Conservation (phyloP, 2,888 invertebrate species). For the Caenorhabditis sp. region DNA sequence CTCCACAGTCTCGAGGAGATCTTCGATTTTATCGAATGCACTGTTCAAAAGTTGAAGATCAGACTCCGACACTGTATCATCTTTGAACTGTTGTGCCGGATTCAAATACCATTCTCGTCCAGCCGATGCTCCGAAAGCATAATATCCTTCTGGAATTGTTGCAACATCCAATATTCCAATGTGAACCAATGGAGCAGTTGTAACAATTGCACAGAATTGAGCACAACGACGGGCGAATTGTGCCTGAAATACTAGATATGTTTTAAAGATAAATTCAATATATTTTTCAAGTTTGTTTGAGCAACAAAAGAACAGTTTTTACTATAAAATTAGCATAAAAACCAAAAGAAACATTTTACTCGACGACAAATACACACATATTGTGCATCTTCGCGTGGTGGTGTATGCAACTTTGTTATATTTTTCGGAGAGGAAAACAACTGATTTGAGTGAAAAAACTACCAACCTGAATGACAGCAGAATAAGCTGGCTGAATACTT, state of each 20-base stretch:
- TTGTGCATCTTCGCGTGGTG: too few species aligned
- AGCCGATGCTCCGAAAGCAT: conserved; percentile 64
- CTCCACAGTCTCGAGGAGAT: conserved; percentile 52
- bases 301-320: too few species aligned
- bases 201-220: conserved; percentile 65
- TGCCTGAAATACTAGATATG: conserved; percentile 43
- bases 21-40: conserved; percentile 59
- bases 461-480: conserved; percentile 59
- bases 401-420: too few species aligned
- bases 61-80: conserved; percentile 48
- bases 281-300: too few species aligned
- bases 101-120: conserved; percentile 67
- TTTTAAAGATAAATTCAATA: too few species aligned
- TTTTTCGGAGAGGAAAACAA: too few species aligned
- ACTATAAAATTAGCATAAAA: too few species aligned
- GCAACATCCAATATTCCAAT: conserved; percentile 63
- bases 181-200: conserved; percentile 60
- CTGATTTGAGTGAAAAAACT: conserved; percentile 13
- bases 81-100: conserved; percentile 63
- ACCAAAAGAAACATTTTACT: too few species aligned
- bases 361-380: too few species aligned
- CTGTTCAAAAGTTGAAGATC: conserved; percentile 54
- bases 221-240: conserved; percentile 66
- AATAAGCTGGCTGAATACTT: conserved; percentile 64
- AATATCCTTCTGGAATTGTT: conserved; percentile 64